Evolutionary conservation across 2,113 vertebrate genomes (phyloP).

Genomic region (Protomyctophum bolini): DNA sequence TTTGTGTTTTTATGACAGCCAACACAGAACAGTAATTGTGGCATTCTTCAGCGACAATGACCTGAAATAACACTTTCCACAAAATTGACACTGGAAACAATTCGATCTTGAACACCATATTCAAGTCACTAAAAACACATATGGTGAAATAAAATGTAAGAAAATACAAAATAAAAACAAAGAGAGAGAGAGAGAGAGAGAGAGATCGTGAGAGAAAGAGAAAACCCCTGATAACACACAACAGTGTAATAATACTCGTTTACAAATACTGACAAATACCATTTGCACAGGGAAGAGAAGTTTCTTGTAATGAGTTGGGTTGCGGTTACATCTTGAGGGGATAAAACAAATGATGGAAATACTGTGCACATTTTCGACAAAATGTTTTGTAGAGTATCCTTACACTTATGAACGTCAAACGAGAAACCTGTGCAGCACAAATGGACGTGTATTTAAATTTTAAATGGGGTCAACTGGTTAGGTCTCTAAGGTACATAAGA

Average conservation of each 20-base stretch:
- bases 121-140: conserved; percentile 36
- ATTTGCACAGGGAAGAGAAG: conserved; percentile 4
- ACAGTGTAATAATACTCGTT: conserved; percentile 26
- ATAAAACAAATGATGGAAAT: conserved; percentile 35
- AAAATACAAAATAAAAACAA: not conserved
- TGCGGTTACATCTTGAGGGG: conserved; percentile 51
- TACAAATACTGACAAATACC: conserved; percentile 43
- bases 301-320: conserved; percentile 18
- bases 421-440: not conserved
- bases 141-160: conserved; percentile 23
- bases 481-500: conserved; percentile 28
- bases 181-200: not conserved
- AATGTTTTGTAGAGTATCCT: not conserved
- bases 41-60: conserved; percentile 52
- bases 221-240: conserved; percentile 26
- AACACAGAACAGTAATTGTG: conserved; percentile 51
- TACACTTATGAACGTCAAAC: not conserved
- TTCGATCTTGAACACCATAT: conserved; percentile 29
- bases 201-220: not conserved
- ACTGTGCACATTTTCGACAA: conserved; percentile 20
- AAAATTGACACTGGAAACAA: conserved; percentile 39
- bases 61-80: conserved; percentile 53
- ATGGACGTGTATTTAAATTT: not conserved
- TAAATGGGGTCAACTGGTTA: conserved; percentile 1
- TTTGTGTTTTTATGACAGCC: conserved; percentile 33